phyloP scores from a whole-genome alignment of 2,888 invertebrate genomes.

The Latheticus oryzae region DNA sequence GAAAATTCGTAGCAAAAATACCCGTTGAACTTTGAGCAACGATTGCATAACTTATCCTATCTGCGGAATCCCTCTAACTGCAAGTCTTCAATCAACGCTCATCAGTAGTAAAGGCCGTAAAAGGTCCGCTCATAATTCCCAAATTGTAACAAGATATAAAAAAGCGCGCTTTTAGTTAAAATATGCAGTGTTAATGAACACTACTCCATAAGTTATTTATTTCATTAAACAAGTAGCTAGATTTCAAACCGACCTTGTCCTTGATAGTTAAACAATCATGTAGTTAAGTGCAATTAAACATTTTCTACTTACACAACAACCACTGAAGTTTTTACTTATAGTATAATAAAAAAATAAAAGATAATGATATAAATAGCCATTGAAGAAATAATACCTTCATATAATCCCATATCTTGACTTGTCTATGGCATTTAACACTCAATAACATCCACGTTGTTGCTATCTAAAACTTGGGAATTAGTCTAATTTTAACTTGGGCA shows the following conservation, averaged over 20 bases:
- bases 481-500: conserved; percentile 20
- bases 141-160: background rate
- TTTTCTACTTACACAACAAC: conserved; percentile 29
- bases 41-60: conserved; percentile 29
- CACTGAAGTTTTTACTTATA: conserved; percentile 15
- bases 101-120: background rate
- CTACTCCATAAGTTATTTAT: conserved; percentile 14
- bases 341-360: conserved; percentile 3
- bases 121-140: conserved; percentile 12
- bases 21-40: conserved; percentile 30
- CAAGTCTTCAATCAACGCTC: too few species aligned
- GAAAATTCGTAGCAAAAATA: conserved; percentile 31
- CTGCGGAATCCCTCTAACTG: conserved; percentile 39
- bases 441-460: conserved; percentile 17
- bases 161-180: conserved; percentile 2
- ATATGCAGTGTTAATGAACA: background rate
- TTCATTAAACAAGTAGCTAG: conserved; percentile 25
- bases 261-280: conserved; percentile 31
- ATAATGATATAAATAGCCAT: conserved; percentile 5
- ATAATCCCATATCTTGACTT: conserved; percentile 58
- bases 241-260: conserved; percentile 36
- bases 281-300: conserved; percentile 32
- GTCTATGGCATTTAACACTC: conserved; percentile 14
- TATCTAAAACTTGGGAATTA: conserved; percentile 18
- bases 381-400: conserved; percentile 55